Conservation (phyloP, 2,888 invertebrate genomes). For the Penaeus monodon region DNA sequence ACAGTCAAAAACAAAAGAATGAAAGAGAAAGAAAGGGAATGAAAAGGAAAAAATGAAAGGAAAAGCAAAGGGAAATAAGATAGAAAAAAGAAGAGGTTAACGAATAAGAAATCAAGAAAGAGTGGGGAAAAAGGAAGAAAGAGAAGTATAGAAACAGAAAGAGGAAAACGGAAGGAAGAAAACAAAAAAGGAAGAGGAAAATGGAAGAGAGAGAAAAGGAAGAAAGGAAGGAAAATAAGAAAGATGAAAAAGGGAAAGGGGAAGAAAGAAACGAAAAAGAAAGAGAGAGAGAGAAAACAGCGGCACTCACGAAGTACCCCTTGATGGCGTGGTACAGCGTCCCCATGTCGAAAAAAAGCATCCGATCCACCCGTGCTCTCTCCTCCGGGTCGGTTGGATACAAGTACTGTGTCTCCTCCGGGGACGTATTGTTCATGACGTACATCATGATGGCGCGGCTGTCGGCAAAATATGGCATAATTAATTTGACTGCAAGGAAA, state of each 20-base stretch:
- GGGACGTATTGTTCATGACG: slow-evolving; percentile 67
- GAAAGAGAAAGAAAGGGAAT: not conserved
- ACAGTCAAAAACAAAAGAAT: too few species aligned
- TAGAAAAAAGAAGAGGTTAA: too few species aligned
- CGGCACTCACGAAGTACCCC: slow-evolving; percentile 68
- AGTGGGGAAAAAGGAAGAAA: not conserved
- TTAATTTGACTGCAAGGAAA: too few species aligned
- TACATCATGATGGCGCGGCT: slow-evolving; percentile 68
- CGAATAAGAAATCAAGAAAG: not conserved
- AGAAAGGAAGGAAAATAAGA: too few species aligned
- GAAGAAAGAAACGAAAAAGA: not conserved
- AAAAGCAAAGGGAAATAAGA: not conserved
- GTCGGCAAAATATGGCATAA: not conserved
- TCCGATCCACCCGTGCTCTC: slow-evolving; percentile 67
- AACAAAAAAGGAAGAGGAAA: not conserved
- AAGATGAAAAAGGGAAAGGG: too few species aligned
- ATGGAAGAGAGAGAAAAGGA: not conserved
- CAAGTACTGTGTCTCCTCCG: slow-evolving; percentile 66
- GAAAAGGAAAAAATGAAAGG: not conserved
- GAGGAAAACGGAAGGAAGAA: too few species aligned
- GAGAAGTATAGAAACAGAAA: not conserved
- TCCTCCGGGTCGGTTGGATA: slow-evolving; percentile 68
- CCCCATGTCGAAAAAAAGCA: slow-evolving; percentile 68
- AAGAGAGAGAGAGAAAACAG: not conserved
- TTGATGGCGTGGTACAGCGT: slow-evolving; percentile 67